A percentile compares a stretch with the other conserved stretches of the same genome.
These are phyloP conservation scores for Sthenelais limicola DNA, from an alignment of 2,888 invertebrate species.

Conservation along the genomic window DNA sequence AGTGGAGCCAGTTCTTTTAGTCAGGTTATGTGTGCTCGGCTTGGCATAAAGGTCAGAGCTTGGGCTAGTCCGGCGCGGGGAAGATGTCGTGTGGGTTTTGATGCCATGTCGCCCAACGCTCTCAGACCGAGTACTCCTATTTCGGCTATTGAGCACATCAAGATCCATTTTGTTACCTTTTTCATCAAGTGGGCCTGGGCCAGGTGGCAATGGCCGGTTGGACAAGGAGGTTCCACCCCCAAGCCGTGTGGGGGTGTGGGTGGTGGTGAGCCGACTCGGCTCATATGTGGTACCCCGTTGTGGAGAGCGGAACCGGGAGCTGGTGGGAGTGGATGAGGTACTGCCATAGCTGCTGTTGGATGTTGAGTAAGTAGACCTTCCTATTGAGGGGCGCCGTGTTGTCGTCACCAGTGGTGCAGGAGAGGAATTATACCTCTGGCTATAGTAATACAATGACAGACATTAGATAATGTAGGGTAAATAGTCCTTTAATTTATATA, in stretches of 20 bases:
- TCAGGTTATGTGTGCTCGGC: neutral
- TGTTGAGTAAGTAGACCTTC: neutral
- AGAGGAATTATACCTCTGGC: too few species aligned
- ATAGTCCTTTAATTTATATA: too few species aligned
- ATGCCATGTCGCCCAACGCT: slow-evolving; percentile 13
- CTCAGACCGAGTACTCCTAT: neutral
- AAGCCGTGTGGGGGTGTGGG: slow-evolving; percentile 4
- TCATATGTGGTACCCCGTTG: slow-evolving; percentile 10
- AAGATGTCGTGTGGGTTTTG: neutral
- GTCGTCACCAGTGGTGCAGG: slow-evolving; percentile 29
- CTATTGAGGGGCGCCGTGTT: slow-evolving; percentile 28
- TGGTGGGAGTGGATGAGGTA: neutral
- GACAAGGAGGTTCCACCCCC: neutral
- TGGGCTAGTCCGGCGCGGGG: neutral
- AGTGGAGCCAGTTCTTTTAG: slow-evolving; percentile 4
- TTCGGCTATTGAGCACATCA: neutral
- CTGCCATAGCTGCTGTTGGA: neutral
- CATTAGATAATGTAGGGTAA: too few species aligned
- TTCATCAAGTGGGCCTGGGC: slow-evolving; percentile 10
- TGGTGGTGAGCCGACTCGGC: neutral
- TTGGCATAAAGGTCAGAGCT: neutral
- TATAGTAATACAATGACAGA: too few species aligned
- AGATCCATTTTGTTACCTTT: slow-evolving; percentile 14
- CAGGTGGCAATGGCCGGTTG: slow-evolving; percentile 1
- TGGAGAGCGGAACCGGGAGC: slow-evolving; percentile 19